Evolutionary conservation across 2,888 invertebrate species (phyloP).

Genomic region (Euplexia lucipara): DNA sequence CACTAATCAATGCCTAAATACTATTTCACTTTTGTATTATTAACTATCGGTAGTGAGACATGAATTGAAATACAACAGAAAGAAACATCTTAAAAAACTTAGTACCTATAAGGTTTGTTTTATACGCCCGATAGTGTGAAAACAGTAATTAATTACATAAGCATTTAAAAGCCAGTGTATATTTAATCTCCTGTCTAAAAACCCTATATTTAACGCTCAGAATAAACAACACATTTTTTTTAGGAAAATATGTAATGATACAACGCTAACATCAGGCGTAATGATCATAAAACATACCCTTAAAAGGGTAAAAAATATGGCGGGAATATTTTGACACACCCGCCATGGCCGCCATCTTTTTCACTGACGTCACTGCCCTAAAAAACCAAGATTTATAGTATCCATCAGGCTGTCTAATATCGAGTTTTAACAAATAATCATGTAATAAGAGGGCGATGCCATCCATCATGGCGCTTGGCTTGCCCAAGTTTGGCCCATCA

Average conservation of each 20-base stretch:
- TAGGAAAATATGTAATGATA: constrained; percentile 3
- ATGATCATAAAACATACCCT: constrained; percentile 41
- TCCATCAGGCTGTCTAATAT: constrained; percentile 58
- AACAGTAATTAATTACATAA: constrained; percentile 14
- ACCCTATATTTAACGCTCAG: neutral
- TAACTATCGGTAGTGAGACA: too few species aligned
- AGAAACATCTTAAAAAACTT: too few species aligned
- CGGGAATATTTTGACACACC: constrained; percentile 18
- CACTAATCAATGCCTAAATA: too few species aligned
- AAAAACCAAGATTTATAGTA: constrained; percentile 54
- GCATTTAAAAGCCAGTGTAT: neutral
- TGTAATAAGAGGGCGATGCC: constrained; percentile 39
- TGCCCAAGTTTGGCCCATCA: constrained; percentile 43
- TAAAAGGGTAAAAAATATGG: neutral
- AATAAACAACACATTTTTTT: neutral
- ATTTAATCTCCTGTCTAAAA: neutral
- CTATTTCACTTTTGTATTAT: too few species aligned
- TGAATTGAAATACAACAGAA: too few species aligned
- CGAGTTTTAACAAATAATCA: constrained; percentile 63
- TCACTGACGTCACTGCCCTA: constrained; percentile 34
- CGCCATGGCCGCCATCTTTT: constrained; percentile 43
- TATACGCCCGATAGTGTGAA: too few species aligned
- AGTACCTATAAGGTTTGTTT: too few species aligned
- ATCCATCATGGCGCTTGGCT: constrained; percentile 48
- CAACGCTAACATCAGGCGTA: neutral